These are phyloP conservation scores for Agelaius phoeniceus DNA, from an alignment of 2,113 vertebrate species.

Conservation along the genomic window DNA sequence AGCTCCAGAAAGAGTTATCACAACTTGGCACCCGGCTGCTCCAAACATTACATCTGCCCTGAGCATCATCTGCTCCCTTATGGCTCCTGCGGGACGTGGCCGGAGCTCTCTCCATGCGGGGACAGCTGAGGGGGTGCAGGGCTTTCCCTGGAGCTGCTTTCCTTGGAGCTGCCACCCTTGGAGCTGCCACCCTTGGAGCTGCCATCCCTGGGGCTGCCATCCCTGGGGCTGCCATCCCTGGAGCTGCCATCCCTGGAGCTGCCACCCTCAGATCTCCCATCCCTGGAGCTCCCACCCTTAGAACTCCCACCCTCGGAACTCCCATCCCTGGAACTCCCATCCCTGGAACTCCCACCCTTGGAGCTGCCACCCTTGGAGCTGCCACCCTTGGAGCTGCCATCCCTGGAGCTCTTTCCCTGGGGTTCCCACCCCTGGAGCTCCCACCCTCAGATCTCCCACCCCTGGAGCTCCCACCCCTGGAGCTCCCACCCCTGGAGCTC, in stretches of 20 bases:
- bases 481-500: not conserved
- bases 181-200: not conserved
- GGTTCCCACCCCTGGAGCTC: not conserved
- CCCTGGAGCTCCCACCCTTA: accelerated
- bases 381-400: too few species aligned
- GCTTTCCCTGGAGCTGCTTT: not conserved
- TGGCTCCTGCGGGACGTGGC: not conserved
- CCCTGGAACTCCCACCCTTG: not conserved
- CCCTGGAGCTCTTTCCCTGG: too few species aligned
- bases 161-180: not conserved
- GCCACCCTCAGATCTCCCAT: too few species aligned
- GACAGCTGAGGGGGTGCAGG: not conserved
- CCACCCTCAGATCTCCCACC: too few species aligned
- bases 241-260: accelerated
- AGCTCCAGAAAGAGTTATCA: not conserved
- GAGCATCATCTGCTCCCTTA: constrained; percentile 2
- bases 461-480: not conserved
- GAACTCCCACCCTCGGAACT: not conserved
- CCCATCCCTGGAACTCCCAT: not conserved
- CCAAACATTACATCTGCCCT: constrained; percentile 10
- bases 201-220: not conserved
- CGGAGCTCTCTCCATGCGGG: not conserved
- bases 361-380: too few species aligned
- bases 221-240: not conserved
- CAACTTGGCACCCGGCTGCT: not conserved